phyloP scores from a whole-genome alignment of 2,113 vertebrate genomes.

The Seriola quinqueradiata region DNA sequence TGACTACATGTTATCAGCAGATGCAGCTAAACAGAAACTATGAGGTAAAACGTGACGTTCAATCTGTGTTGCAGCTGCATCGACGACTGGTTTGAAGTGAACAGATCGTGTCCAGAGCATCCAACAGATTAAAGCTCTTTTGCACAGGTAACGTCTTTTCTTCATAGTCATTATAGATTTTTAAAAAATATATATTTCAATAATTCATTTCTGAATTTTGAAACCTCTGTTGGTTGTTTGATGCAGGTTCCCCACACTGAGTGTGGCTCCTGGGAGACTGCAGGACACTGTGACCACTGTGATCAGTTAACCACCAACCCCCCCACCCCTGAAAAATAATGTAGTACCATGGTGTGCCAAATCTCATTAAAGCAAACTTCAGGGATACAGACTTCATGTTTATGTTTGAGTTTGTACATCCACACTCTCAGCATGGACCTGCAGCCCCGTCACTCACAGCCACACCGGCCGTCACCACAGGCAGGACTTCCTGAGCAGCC shows the following conservation, averaged over 20 bases:
- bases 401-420: conserved; percentile 64
- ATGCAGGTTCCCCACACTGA: conserved; percentile 52
- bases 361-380: conserved; percentile 78
- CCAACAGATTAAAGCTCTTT: conserved; percentile 91
- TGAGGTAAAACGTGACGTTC: background rate
- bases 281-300: conserved; percentile 75
- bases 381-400: conserved; percentile 78
- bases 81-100: conserved; percentile 98
- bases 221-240: background rate
- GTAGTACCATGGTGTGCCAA: conserved; percentile 81
- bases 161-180: background rate
- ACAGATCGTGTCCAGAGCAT: conserved; percentile 97
- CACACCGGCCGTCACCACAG: background rate
- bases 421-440: conserved; percentile 19
- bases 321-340: conserved; percentile 34
- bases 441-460: background rate
- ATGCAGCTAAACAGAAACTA: background rate
- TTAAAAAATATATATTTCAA: background rate
- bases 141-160: conserved; percentile 75
- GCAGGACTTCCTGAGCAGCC: background rate
- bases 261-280: conserved; percentile 55
- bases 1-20: background rate
- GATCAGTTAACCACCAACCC: conserved; percentile 24
- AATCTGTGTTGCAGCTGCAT: conserved; percentile 87
- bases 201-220: background rate